A percentile compares a stretch with the other conserved stretches of the same genome.
Conservation (phyloP, 2,888 invertebrate species). For the Oxystoma pomonae region DNA sequence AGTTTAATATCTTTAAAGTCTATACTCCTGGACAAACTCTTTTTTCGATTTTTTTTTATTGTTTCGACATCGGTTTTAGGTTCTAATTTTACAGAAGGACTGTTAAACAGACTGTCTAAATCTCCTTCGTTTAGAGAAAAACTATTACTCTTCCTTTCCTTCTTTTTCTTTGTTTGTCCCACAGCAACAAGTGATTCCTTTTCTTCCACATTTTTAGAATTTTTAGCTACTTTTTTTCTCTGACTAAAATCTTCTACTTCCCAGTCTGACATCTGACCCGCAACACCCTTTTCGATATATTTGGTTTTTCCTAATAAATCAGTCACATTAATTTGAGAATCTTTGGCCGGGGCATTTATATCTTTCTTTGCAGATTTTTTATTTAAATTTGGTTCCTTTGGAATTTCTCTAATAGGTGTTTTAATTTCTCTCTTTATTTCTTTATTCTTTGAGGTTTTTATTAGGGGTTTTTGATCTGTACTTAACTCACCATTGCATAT, state of each 20-base stretch:
- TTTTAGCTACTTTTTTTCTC: neutral
- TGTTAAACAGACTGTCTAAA: neutral
- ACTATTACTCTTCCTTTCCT: slow-evolving; percentile 4
- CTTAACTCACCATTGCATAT: neutral
- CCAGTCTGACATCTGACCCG: neutral
- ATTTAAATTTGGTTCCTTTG: no score
- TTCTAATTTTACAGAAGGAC: neutral
- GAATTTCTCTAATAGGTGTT: no score
- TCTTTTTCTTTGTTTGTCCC: slow-evolving; percentile 1
- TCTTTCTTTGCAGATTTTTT: no score
- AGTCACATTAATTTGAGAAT: no score
- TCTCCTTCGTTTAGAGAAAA: slow-evolving; percentile 7
- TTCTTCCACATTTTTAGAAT: neutral
- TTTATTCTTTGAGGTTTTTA: neutral
- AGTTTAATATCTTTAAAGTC: neutral
- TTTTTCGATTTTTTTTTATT: neutral
- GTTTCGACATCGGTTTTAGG: neutral
- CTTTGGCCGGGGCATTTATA: no score
- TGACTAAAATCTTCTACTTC: neutral
- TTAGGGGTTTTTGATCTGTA: neutral
- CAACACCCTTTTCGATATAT: neutral
- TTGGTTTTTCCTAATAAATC: neutral
- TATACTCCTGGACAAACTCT: slow-evolving; percentile 1
- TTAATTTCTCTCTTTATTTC: no score
- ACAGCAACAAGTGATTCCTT: neutral